phyloP scores from a whole-genome alignment of 2,113 vertebrate genomes.

The Helogale parvula region DNA sequence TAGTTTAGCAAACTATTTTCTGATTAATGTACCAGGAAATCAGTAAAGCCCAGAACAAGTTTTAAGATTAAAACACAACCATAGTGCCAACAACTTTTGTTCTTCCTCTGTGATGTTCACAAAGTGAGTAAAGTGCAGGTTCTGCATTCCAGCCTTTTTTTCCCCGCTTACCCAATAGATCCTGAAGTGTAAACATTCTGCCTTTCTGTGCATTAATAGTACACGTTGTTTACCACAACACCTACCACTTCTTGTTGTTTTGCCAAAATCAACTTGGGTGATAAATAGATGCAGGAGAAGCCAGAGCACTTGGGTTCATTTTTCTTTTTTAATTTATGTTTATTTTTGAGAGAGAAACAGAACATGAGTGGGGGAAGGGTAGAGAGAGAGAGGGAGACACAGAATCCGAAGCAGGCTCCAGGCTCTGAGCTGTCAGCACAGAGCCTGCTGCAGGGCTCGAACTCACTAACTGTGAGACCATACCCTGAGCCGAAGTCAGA shows the following conservation, averaged over 20 bases:
- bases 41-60: neutral
- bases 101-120: neutral
- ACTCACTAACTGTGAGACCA: no score
- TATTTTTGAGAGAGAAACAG: no score
- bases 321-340: neutral
- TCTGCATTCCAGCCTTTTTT: neutral
- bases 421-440: no score
- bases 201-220: slow-evolving; percentile 25
- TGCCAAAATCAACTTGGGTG: neutral
- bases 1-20: neutral
- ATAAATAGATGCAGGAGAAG: slow-evolving; percentile 8
- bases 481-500: no score
- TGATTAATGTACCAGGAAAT: neutral
- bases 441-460: no score
- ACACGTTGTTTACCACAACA: neutral
- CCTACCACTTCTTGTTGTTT: neutral
- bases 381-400: no score
- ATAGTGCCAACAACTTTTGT: neutral
- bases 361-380: no score
- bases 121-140: neutral
- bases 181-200: neutral
- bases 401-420: no score
- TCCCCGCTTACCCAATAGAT: neutral
- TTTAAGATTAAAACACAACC: neutral
- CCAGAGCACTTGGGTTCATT: slow-evolving; percentile 34